Evolutionary conservation across 2,113 vertebrate genomes (phyloP), one percentile per base, ranked within the genome.

Genomic region (Polypterus senegalus): DNA sequence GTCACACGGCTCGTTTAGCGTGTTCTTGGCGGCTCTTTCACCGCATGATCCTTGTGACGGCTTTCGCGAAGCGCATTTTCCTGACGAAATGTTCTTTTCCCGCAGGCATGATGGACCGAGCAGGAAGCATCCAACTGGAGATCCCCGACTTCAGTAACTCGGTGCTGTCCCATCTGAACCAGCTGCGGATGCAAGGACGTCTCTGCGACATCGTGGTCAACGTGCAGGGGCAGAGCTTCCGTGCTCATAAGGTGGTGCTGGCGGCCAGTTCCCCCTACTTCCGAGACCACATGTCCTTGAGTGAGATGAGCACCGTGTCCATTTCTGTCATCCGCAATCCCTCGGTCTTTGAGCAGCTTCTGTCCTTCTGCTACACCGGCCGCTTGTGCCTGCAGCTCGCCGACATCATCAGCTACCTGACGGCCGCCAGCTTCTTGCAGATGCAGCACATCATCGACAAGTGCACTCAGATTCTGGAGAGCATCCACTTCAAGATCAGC

Each of bases 361-460:
- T 99, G 63, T 86, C 89, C 46, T 99, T 99, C 79, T 99, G 96
- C 79, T 99, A 99, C 73, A 99, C 96, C 0, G 96, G 96, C 2
- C 85, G 94, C 47, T 90, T 99, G 63, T 90, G 91, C 65, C 83
- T 99, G 77, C 94, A 97, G 73, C 85, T 97, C 65, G 91, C 92
- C 0, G 96, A 98, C 79, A 97, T 98, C 77, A 96, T 99, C 79
- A 97, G 94, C 73, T 99, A 97, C 83, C 82, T 99, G 70, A 99
- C 96, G 0, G 96, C 96, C 0, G 96, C 96, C 74, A 98, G 94
- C 66, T 99, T 99, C 81, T 81, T 99, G 73, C 96, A 99, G 79
- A 98, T 99, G 94, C 96, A 99, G 78, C 93, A 97, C 76, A 93
- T 99, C 65, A 99, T 99, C 66, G 96, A 99, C 82, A 94, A 94